Percentiles rank a stretch among this genome's conserved stretches.
Conservation (phyloP, 2,113 vertebrate species). For the Puma concolor region DNA sequence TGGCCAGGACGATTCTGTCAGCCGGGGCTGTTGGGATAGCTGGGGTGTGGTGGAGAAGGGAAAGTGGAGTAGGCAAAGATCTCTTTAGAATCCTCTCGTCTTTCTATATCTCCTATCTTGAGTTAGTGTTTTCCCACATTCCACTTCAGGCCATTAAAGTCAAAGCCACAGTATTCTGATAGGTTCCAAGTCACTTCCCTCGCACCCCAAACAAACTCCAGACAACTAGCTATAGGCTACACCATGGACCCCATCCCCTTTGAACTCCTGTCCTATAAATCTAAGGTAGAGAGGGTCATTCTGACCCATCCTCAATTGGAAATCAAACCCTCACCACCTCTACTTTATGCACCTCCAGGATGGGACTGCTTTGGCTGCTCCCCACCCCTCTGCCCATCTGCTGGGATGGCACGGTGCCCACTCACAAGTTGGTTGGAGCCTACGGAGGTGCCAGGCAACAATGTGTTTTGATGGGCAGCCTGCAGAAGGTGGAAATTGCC, state of each 20-base stretch:
- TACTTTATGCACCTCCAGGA: slow-evolving; percentile 83
- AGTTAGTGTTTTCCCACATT: background rate
- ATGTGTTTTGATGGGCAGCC: slow-evolving; percentile 87
- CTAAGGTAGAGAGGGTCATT: slow-evolving; percentile 79
- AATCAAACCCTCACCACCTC: slow-evolving; percentile 83
- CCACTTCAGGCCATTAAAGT: background rate
- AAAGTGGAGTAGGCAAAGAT: background rate
- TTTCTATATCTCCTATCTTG: background rate
- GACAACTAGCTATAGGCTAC: slow-evolving; percentile 73
- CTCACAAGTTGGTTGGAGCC: slow-evolving; percentile 86
- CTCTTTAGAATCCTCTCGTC: background rate
- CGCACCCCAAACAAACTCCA: background rate
- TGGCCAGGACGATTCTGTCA: background rate
- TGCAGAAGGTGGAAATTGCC: slow-evolving; percentile 84
- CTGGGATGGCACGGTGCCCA: slow-evolving; percentile 83
- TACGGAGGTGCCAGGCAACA: slow-evolving; percentile 88
- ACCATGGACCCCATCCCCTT: slow-evolving; percentile 55
- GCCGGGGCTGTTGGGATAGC: background rate
- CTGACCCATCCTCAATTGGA: slow-evolving; percentile 79
- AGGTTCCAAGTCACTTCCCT: background rate
- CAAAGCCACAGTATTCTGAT: background rate
- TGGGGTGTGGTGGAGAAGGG: background rate
- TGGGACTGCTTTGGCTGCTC: slow-evolving; percentile 82
- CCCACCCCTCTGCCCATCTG: slow-evolving; percentile 85
- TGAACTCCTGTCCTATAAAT: slow-evolving; percentile 81